Evolutionary conservation across 1,140 invertebrate genomes (phyloP), one percentile per base, ranked within the genome.

Genomic region (Pseudomyrmex cubaensis): DNA sequence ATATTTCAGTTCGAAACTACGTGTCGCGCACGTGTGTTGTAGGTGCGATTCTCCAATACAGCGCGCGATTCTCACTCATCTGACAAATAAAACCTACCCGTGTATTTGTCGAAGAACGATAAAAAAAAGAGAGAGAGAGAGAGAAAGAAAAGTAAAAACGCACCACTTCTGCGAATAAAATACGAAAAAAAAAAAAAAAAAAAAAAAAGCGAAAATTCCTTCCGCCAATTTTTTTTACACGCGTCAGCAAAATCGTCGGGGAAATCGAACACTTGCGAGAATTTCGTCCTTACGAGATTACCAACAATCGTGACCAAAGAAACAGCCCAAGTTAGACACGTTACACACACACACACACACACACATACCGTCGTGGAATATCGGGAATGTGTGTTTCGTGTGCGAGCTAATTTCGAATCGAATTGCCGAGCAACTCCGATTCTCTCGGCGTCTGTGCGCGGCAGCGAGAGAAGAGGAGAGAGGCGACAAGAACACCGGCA

Each of bases 351-450:
- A 25, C 25, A 25, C 25, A 4, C 25, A 25, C 52, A 10, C 2
- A 13, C 35, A 10, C 12, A 46, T 48, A 8, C 15, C 8, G 22
- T 12, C n/a, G 56, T 17, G 22, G 22, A 20, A 57, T 62, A 57
- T 83, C 5, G 56, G 35, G 7, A 63, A 13, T 12, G 44, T 15
- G 64, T 46, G 56, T 84, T 35, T 59, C 64, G 50, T 72, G 64
- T 22, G 17, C 12, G 48, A 8, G n/a, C 48, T 63, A 62, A 52
- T 84, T 80, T 80, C 66, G 25, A 63, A 44, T 62, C 57, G 46
- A 63, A 83, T 61, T 48, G 44, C 54, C 46, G 48, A 77, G 73
- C 62, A 61, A 61, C 63, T 59, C 35, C 35, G 84, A 86, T 88
- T 85, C 25, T 48, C 22, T 46, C 83, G 64, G 5, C 35, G 35